Percentiles rank a stretch among this genome's conserved stretches.
Conservation (phyloP, 2,888 invertebrate genomes). For the Trachelus tabidus region DNA sequence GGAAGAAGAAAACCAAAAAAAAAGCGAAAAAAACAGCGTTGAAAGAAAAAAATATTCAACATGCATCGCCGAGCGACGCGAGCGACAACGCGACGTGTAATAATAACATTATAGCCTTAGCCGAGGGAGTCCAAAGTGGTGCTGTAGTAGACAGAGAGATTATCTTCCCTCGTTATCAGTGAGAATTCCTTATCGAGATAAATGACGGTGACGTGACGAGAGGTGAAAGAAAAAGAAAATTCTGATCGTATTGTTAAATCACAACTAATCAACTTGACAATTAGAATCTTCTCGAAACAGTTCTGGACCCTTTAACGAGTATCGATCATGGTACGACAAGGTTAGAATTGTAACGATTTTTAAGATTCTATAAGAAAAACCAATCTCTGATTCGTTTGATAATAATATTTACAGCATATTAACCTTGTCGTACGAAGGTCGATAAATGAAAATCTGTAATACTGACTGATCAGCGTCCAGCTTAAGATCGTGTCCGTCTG, state of each 20-base stretch:
- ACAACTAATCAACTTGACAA: neutral
- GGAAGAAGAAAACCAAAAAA: conserved; percentile 15
- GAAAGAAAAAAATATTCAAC: conserved; percentile 11
- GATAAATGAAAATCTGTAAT: neutral
- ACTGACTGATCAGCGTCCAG: neutral
- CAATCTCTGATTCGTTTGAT: neutral
- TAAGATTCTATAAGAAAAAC: neutral
- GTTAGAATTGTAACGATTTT: neutral
- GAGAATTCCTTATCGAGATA: neutral
- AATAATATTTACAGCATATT: neutral
- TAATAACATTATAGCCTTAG: conserved; percentile 25
- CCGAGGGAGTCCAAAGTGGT: conserved; percentile 47
- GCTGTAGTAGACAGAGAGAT: conserved; percentile 45
- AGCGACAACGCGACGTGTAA: neutral
- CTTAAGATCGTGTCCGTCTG: neutral
- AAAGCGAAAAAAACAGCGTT: conserved; percentile 16
- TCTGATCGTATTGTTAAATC: neutral
- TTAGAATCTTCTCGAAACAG: neutral
- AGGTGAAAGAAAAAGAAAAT: neutral
- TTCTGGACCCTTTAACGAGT: neutral
- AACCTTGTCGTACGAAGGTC: neutral
- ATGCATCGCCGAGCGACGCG: conserved; percentile 8
- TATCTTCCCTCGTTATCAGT: conserved; percentile 23
- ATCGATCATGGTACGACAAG: neutral
- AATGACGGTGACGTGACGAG: neutral